A percentile compares a stretch with the other conserved stretches of the same genome.
Conservation (phyloP, 2,888 invertebrate genomes). For the Watsonalla cultraria region DNA sequence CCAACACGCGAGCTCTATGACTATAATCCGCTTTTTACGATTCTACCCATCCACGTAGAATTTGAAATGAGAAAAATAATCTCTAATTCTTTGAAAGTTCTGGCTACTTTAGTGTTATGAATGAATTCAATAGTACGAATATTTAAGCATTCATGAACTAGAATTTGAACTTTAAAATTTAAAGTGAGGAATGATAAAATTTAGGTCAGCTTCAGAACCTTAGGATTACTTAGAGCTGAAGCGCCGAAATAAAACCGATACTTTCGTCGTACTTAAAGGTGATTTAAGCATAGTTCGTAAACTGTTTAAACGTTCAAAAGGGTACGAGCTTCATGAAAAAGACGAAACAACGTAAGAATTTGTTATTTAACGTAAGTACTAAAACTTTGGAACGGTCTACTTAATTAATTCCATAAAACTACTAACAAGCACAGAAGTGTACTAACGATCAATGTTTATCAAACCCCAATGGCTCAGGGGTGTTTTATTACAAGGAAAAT, state of each 20-base stretch:
- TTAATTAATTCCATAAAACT: background rate
- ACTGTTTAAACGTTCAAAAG: no score
- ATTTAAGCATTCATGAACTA: conserved; percentile 7
- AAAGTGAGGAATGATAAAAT: background rate
- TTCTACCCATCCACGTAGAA: conserved; percentile 69
- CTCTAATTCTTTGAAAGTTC: conserved; percentile 62
- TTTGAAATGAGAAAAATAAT: conserved; percentile 75
- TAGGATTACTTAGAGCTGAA: no score
- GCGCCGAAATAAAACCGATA: no score
- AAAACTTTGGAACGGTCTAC: background rate
- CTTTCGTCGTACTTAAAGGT: no score
- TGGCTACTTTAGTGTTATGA: conserved; percentile 52
- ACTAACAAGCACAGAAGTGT: background rate
- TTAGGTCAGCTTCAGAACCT: background rate
- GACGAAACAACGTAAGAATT: no score
- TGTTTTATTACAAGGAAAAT: background rate
- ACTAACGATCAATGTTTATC: background rate
- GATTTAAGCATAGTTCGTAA: no score
- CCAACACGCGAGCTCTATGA: conserved; percentile 55
- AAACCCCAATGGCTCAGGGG: conserved; percentile 3
- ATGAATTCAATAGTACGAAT: conserved; percentile 37
- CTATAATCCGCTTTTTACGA: conserved; percentile 78
- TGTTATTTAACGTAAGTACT: background rate
- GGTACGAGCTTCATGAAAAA: no score
- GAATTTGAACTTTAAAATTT: background rate